Base-by-base conservation (phyloP, 1,140 invertebrate genomes). In the Tyrophagus putrescentiae region DNA sequence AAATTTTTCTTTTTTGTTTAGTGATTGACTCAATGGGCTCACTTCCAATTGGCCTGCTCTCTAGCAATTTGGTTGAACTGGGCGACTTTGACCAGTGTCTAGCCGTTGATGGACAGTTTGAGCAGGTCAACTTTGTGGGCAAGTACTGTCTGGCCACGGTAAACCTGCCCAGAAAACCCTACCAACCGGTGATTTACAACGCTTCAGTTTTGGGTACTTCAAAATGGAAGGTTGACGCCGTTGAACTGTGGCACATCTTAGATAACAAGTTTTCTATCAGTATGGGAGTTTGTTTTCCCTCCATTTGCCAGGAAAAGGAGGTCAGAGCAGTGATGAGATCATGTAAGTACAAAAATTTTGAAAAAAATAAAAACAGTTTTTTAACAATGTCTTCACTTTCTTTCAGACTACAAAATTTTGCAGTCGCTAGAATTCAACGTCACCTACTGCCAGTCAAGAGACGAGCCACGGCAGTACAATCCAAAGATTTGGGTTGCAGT, bases 81-180 rank as follows among this genome's bases (percentile, higher is more conserved):
- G 64, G 64, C n/a, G 41, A 53, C 18, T 62, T 60, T 23, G 64
- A 65, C 28, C 31, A 62, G 34, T 65, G 64, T 45, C 29, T 62
- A 25, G 44, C 59, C 0, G 34, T 62, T 4, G 39, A 57, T 9
- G 11, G 48, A 13, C 45, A 57, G 4, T 57, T 36, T 16, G 42
- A 59, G 16, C 52, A 60, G 11, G 33, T 42, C 0, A 39, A 29
- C 7, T 65, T 65, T 53, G 44, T 58, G 0, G 64, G 64, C 2
- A 29, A 56, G 27, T 64, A 64, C 31, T 64, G 63, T 28, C 48
- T 60, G 54, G 57, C 57, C 3, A 58, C 57, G 1, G 16, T 58
- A 9, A 57, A 42, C n/a, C 18, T 58, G 3, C 57, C 57, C 16
- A 18, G 11, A 3, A 16, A 29, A 9, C 28, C n/a, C 9, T 25